Evolutionary conservation across 2,113 vertebrate genomes (phyloP), one percentile per base, ranked within the genome.

Genomic region (Macaca nemestrina): DNA sequence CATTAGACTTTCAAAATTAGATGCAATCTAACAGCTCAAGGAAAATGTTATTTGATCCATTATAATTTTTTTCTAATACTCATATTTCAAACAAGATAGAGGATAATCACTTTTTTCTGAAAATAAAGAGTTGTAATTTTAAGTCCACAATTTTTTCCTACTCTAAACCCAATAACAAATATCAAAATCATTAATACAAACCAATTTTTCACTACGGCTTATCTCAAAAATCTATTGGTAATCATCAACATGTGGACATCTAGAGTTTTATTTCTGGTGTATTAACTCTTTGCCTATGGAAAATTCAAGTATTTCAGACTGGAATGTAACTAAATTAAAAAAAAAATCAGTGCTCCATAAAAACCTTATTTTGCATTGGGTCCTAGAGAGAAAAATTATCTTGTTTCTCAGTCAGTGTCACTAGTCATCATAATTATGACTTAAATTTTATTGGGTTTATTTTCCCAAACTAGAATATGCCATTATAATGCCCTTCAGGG

Each of bases 11-110:
- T 90, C 93, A 80, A 95, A 97, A 92, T 97, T 88, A 94, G 87
- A 97, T 97, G 88, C 67, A 75, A 86, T 94, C 85, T 91, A 96
- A 70, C 76, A 91, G 52, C 78, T 96, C 88, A 88, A 88, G 76
- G 14, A 95, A 97, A 95, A 87, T 83, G 97, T 92, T 94, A 98
- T 83, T 97, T 96, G 95, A 98, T 95, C 85, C 85, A 87, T 76
- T 93, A 64, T 78, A 50, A 95, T 67, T 89, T 67, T 94, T 93
- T 90, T 22, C 68, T 40, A 57, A 25, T 96, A 81, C 93, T 98
- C 93, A 88, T 52, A 79, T 97, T 96, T 95, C 94, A 93, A 75
- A 79, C 16, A 80, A 83, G 48, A 86, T n/a, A 84, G 25, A 94
- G 52, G 25, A 72, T 59, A 78, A 6, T 2, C 25, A 76, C 50